Evolutionary conservation across 1,140 invertebrate species (phyloP).

Genomic region (Rhyzopertha dominica): DNA sequence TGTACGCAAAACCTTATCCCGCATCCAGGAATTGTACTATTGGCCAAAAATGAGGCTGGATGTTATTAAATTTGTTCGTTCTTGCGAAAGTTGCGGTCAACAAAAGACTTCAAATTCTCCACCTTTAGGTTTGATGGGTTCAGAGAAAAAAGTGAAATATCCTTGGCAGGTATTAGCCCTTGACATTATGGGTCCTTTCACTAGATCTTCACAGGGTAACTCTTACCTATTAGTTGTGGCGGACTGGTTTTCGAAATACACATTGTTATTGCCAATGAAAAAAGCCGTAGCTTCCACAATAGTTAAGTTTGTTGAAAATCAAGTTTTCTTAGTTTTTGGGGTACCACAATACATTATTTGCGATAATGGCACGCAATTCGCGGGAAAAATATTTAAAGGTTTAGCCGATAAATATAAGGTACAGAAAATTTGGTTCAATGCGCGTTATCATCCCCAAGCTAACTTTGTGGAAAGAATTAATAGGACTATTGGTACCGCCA

Average conservation of each 20-base stretch:
- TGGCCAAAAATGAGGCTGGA: conserved; percentile 10
- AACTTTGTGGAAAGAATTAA: conserved; percentile 20
- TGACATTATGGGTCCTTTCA: conserved; percentile 42
- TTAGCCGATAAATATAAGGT: conserved; percentile 12
- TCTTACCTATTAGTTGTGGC: conserved; percentile 37
- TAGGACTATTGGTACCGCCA: conserved; percentile 25
- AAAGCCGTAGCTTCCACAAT: conserved; percentile 1
- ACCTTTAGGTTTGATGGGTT: conserved; percentile 4
- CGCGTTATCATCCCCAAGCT: conserved; percentile 11
- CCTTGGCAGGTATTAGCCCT: conserved; percentile 8
- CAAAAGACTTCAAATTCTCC: neutral
- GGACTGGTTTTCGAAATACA: conserved; percentile 26
- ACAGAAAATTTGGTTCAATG: conserved; percentile 17
- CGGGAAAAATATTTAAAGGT: neutral
- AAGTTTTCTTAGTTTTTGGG: conserved; percentile 13
- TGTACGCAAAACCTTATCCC: neutral
- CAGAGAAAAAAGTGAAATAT: neutral
- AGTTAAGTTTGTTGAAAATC: conserved; percentile 7
- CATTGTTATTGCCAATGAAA: conserved; percentile 4
- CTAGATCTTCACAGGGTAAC: conserved; percentile 21
- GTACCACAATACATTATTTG: conserved; percentile 17
- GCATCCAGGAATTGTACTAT: conserved; percentile 1
- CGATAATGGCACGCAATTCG: conserved; percentile 15
- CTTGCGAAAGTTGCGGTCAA: neutral
- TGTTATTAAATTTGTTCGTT: neutral